Conservation (phyloP, 1,140 invertebrate species). For the Pentalonia nigronervosa region DNA sequence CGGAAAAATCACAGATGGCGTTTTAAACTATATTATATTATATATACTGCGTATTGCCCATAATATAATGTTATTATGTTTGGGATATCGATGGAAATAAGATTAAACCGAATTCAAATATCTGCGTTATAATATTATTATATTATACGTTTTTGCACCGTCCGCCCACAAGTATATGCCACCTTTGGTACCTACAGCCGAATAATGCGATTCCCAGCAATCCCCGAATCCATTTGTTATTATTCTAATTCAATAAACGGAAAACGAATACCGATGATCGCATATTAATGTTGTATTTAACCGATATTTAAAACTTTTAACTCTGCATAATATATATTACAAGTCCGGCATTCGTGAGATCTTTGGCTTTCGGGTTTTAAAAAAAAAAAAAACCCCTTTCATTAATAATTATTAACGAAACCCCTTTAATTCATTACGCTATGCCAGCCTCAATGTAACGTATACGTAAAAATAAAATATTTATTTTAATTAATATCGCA, state of each 20-base stretch:
- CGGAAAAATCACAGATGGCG: neutral
- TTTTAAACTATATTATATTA: neutral
- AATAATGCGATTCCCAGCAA: neutral
- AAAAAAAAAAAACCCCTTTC: neutral
- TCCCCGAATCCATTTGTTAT: neutral
- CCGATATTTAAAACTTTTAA: neutral
- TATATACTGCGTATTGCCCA: neutral
- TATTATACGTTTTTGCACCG: neutral
- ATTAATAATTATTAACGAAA: neutral
- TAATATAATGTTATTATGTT: neutral
- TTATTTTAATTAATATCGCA: neutral
- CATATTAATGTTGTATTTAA: neutral
- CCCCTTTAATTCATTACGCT: neutral
- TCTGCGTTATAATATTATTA: neutral
- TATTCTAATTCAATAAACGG: neutral
- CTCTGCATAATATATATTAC: neutral
- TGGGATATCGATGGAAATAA: neutral
- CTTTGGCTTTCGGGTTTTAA: neutral
- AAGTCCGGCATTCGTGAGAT: neutral
- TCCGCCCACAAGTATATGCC: neutral
- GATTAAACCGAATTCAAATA: conserved; percentile 2
- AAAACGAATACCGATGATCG: neutral
- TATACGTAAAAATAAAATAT: neutral
- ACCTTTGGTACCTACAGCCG: neutral
- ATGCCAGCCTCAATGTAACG: neutral